Evolutionary conservation across 64 coral and sea anemone species (phyloP).

Genomic region (Stichodactyla mertensii): DNA sequence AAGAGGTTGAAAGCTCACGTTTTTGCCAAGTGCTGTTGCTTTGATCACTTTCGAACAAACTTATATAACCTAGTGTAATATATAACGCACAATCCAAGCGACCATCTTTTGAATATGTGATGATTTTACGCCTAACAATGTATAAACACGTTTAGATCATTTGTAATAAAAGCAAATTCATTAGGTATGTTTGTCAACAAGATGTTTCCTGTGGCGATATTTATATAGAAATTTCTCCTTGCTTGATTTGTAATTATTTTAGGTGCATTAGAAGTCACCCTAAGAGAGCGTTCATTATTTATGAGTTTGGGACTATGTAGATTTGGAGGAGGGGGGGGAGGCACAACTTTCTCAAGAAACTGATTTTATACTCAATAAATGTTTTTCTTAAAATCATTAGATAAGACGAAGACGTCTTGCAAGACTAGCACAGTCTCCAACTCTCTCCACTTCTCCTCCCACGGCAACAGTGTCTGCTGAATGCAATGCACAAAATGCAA

Average conservation of each 20-base stretch:
- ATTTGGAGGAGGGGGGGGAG: no score
- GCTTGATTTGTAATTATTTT: background rate
- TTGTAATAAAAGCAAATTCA: background rate
- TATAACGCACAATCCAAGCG: background rate
- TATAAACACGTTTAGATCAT: background rate
- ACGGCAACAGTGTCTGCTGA: background rate
- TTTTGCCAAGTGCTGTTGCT: background rate
- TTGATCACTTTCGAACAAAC: background rate
- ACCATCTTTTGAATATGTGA: background rate
- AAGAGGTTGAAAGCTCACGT: background rate
- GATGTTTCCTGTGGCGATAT: background rate
- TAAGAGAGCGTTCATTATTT: no score
- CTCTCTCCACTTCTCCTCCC: conserved; percentile 18
- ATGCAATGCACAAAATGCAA: background rate
- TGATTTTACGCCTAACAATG: background rate
- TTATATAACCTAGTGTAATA: background rate
- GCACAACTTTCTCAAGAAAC: background rate
- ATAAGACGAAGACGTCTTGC: conserved; percentile 55
- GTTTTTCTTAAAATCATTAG: background rate
- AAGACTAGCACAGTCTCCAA: conserved; percentile 31
- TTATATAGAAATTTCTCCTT: background rate
- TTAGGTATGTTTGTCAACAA: background rate
- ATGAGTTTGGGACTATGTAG: no score
- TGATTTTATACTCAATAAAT: background rate
- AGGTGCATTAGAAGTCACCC: background rate